A percentile compares a stretch with the other conserved stretches of the same genome.
phyloP scores from a whole-genome alignment of 2,113 vertebrate genomes.

The Pelusios castaneus region DNA sequence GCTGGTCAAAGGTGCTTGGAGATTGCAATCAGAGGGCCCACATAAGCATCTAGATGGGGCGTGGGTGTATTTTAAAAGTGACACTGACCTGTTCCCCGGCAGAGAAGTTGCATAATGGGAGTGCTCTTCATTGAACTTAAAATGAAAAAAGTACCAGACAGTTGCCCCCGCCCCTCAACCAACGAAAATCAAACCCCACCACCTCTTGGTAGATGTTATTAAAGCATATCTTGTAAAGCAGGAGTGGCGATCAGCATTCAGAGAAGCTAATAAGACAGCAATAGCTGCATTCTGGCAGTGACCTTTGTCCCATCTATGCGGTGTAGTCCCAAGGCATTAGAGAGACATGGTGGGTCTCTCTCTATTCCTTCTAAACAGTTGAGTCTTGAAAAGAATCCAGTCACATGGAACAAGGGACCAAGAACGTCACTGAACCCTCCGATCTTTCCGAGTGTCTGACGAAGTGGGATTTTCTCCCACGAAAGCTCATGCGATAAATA shows the following conservation, averaged over 20 bases:
- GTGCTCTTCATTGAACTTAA: neutral
- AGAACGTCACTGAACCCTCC: neutral
- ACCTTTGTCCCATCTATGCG: neutral
- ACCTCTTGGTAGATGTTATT: neutral
- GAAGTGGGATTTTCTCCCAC: too few relatives aligned
- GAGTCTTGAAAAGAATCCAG: neutral
- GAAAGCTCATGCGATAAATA: too few relatives aligned
- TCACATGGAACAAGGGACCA: neutral
- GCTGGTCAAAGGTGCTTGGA: accelerated
- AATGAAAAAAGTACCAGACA: neutral
- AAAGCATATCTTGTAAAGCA: neutral
- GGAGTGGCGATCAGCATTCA: neutral
- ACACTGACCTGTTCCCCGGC: neutral
- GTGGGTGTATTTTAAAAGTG: neutral
- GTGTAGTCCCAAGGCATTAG: neutral
- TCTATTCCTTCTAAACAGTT: neutral
- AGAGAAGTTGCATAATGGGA: neutral
- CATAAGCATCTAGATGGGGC: neutral
- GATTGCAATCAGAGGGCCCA: accelerated
- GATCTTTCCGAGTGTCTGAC: too few relatives aligned
- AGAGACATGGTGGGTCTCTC: neutral
- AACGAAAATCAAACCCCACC: neutral
- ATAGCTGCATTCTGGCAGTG: neutral
- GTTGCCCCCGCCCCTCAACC: too few relatives aligned
- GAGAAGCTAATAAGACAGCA: neutral